Evolutionary conservation across 2,113 vertebrate species (phyloP), one percentile per base, ranked within the genome.

Genomic region (Cyanoliseus patagonus): DNA sequence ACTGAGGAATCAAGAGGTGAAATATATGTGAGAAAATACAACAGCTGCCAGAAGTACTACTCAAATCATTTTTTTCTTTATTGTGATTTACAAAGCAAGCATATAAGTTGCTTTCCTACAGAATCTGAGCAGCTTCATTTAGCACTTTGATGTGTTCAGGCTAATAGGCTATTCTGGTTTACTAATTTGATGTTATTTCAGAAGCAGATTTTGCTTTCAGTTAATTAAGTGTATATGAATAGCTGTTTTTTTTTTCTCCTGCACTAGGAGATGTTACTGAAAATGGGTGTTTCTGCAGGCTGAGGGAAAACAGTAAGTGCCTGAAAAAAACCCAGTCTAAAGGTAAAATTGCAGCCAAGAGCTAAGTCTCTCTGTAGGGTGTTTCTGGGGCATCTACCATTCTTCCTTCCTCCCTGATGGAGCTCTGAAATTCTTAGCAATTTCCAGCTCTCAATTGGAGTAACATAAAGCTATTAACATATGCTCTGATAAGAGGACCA

Each of bases 361-460:
- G 55, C 33, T 88, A 83, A 93, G 72, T 79, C 39, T 78, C 84
- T 83, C 90, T 69, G 83, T 39, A 79, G 62, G 62, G 59, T 86
- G 37, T 86, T 96, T 79, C 74, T 92, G 86, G n/a, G 31, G 15
- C 67, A 93, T 76, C 73, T 82, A 44, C 42, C 24, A 52, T 57
- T 92, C 51, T 83, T 75, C 55, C 39, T 72, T 86, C 55, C 39
- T 88, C 20, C 51, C 51, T 93, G 24, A 42, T 0, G 33, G 47
- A 68, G 80, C 86, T 94, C 90, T 93, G 73, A 96, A 93, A 94
- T 88, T 77, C 87, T 67, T 68, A 57, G 73, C 62, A 64, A 64
- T 93, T 96, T 88, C 64, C 42, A 96, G 46, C 61, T 95, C 83
- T 96, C n/a, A 20, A 9, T 52, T 13, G 61, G 84, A 94, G 76